phyloP scores from a whole-genome alignment of 2,113 vertebrate species.

The Platichthys stellatus region DNA sequence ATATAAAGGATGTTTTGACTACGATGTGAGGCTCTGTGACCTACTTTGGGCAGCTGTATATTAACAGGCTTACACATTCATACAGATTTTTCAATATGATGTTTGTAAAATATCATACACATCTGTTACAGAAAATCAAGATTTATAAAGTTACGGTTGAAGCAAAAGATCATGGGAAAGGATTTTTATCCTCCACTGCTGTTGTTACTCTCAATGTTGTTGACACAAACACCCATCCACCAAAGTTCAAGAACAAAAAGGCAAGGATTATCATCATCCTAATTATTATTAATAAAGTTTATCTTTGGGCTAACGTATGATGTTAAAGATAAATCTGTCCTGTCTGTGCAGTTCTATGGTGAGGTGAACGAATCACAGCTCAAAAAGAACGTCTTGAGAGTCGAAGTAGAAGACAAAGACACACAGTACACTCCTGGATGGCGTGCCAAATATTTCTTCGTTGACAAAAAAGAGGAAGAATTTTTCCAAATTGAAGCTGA shows the following conservation, averaged over 20 bases:
- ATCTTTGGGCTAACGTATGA: background rate
- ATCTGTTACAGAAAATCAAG: conserved; percentile 69
- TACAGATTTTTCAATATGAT: background rate
- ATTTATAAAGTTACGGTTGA: conserved; percentile 68
- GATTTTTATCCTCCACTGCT: conserved; percentile 69
- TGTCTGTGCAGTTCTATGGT: conserved; percentile 61
- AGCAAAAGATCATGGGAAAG: conserved; percentile 76
- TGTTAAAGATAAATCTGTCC: conserved; percentile 15
- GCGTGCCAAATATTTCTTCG: conserved; percentile 78
- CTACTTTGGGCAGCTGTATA: background rate
- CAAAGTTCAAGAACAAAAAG: conserved; percentile 61
- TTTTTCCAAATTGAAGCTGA: conserved; percentile 82
- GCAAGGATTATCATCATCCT: conserved; percentile 13
- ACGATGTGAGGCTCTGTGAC: conserved; percentile 73
- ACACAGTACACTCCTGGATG: conserved; percentile 77
- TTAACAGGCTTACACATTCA: background rate
- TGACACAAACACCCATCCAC: conserved; percentile 81
- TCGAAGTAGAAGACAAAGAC: conserved; percentile 83
- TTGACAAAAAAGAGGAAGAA: conserved; percentile 76
- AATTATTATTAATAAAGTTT: background rate
- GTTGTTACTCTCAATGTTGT: conserved; percentile 68
- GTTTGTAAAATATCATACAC: background rate
- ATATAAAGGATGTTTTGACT: conserved; percentile 82
- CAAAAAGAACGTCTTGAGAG: conserved; percentile 54
- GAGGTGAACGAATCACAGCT: conserved; percentile 58